A percentile compares a stretch with the other conserved stretches of the same genome.
phyloP scores from a whole-genome alignment of 2,888 invertebrate genomes.

The Ectemnius lituratus region DNA sequence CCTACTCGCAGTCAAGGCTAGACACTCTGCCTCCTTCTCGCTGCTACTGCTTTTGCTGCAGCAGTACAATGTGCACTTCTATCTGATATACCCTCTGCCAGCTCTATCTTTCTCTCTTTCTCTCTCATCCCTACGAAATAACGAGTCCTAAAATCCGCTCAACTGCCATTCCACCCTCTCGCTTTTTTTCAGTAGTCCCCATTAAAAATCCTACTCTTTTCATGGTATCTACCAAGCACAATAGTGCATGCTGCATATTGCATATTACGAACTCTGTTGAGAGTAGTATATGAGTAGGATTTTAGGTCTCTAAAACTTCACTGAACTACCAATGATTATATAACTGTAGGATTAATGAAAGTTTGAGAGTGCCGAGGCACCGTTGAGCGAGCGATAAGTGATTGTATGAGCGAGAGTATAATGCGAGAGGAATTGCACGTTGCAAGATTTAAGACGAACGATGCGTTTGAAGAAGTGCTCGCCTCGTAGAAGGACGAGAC shows the following conservation, averaged over 20 bases:
- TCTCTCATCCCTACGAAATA: slow-evolving; percentile 44
- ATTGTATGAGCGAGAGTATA: slow-evolving; percentile 21
- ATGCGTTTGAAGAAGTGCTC: slow-evolving; percentile 41
- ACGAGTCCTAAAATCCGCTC: slow-evolving; percentile 31
- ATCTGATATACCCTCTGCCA: slow-evolving; percentile 39
- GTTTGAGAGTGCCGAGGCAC: no score
- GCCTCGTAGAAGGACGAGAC: slow-evolving; percentile 23
- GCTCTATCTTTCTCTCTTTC: no score
- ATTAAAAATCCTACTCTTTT: no score
- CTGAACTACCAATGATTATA: no score
- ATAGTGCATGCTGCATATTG: slow-evolving; percentile 9
- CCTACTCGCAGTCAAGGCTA: slow-evolving; percentile 75
- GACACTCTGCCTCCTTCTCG: slow-evolving; percentile 55
- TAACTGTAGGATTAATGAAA: no score
- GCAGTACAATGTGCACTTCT: slow-evolving; percentile 49
- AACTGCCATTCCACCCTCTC: no score
- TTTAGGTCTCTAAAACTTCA: not conserved
- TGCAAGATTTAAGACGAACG: slow-evolving; percentile 13
- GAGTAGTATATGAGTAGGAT: not conserved
- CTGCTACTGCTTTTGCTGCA: slow-evolving; percentile 47
- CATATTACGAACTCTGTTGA: no score
- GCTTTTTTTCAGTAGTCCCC: no score
- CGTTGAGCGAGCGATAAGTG: slow-evolving; percentile 3
- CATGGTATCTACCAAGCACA: no score
- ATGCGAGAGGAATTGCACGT: slow-evolving; percentile 39